Evolutionary conservation across 1,140 invertebrate genomes (phyloP), one percentile per base, ranked within the genome.

Genomic region (Pristionchus pacificus): DNA sequence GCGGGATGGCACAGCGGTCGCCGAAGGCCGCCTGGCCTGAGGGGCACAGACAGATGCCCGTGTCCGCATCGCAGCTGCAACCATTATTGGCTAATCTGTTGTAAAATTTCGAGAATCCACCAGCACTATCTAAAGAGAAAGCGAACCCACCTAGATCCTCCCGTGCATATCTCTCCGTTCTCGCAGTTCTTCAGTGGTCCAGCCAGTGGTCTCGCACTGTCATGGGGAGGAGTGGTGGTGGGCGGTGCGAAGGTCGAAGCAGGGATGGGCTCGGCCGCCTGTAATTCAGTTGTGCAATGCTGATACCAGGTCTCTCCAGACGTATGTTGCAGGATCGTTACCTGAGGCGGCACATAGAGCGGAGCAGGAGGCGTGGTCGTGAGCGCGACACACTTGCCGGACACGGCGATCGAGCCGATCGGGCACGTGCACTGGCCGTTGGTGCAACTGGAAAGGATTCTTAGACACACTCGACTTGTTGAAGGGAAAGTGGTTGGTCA

Each of bases 361-460:
- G n/a, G n/a, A n/a, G n/a, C 49, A 49, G 57, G 49, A 24, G 76
- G 63, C 15, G 68, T 68, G 28, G 72, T 58, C 32, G 77, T 76
- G 24, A 77, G 61, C 24, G 71, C 62, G 14, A 75, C 68, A 60
- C 78, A 79, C 65, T 74, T 70, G 33, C 78, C 78, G 55, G 72
- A 66, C 38, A 76, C 68, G 19, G 78, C 70, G 14, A 78, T 74
- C 49, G 61, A 79, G 1, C 77, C 78, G n/a, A 65, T 71, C 63
- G 76, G 72, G 60, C 79, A 80, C 15, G 78, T 73, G 61, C 79
- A 80, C 0, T 72, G 59, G 14, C 78, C 78, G 28, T 78, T 65
- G 31, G 68, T 61, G 69, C 79, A 80, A 19, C 79, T 79, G 57
- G 19, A 80, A n/a, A n/a, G n/a, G n/a, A n/a, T n/a, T n/a, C n/a